Base-by-base conservation (phyloP, 2,113 vertebrate genomes). In the Dipodomys stephensi region DNA sequence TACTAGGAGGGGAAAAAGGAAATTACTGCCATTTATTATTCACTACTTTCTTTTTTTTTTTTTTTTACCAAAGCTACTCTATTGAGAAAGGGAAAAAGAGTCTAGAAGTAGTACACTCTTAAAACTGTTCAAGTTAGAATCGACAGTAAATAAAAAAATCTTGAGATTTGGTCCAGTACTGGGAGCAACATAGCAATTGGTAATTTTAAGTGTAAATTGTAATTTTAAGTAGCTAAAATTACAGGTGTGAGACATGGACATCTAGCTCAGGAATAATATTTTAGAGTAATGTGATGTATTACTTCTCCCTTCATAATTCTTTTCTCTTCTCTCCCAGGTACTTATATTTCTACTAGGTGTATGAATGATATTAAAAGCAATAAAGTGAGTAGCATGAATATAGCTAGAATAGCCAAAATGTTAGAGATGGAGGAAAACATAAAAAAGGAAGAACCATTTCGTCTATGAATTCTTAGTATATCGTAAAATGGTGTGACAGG, bases 11-110 rank as follows among this genome's bases (percentile, higher is more conserved):
- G 25, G 22, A 23, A 46, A 60, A 53, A n/a, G 11, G n/a, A 76
- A 85, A 74, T 44, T 68, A 74, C 16, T 11, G 11, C 80, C 83
- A 65, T 64, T 78, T 25, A 73, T 86, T 86, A 57, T 83, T 77
- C 15, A 73, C 30, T 86, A 18, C 32, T 79, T 84, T 93, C 23
- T 90, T 94, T 87, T 92, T 81, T 87, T 89, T 83, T 90, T 94
- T 87, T 92, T 81, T 87, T 89, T 83, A 87, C 28, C 20, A 90
- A 77, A 92, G 68, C 60, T 44, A 60, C 53, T n/a, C 60, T 20
- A 72, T 81, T 20, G 92, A 79, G 77, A 78, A 39, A 64, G 67
- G 72, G 88, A 86, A 89, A 78, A 25, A 82, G 39, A 39, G 44
- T 13, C n/a, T 86, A 27, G 30, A 91, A 27, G 30, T 88, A 86